Conservation (phyloP, 2,888 invertebrate species). For the Pseudoips prasinana region DNA sequence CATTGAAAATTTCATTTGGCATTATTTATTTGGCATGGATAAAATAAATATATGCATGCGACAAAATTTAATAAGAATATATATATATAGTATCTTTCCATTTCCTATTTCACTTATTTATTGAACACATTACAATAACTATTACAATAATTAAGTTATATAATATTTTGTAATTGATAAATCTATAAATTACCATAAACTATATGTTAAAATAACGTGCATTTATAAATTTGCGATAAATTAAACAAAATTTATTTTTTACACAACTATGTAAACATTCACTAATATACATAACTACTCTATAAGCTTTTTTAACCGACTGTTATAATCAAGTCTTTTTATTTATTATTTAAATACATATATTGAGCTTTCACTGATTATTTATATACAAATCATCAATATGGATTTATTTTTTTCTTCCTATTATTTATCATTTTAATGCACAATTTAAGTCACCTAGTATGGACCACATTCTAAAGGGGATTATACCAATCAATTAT, state of each 20-base stretch:
- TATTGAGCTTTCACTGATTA: conserved; percentile 75
- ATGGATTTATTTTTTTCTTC: conserved; percentile 49
- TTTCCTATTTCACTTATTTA: conserved; percentile 41
- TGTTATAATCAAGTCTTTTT: conserved; percentile 74
- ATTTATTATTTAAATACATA: conserved; percentile 69
- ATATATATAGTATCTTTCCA: too few relatives aligned
- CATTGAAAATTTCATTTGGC: conserved; percentile 29
- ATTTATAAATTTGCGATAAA: conserved; percentile 51
- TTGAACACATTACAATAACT: conserved; percentile 70
- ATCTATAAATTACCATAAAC: conserved; percentile 51
- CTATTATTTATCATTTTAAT: conserved; percentile 71
- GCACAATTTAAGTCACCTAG: conserved; percentile 80
- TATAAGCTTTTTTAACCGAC: conserved; percentile 68
- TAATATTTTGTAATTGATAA: conserved; percentile 47
- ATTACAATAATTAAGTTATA: conserved; percentile 22
- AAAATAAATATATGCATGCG: conserved; percentile 5
- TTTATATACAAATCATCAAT: conserved; percentile 63
- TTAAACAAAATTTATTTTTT: conserved; percentile 34
- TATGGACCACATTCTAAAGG: conserved; percentile 79
- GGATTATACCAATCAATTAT: conserved; percentile 36
- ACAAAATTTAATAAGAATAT: background rate
- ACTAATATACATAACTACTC: conserved; percentile 65
- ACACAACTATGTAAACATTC: conserved; percentile 51
- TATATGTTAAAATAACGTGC: conserved; percentile 48
- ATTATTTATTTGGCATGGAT: conserved; percentile 22